These are phyloP conservation scores for Morpho achilles DNA, from an alignment of 2,888 invertebrate genomes.

Conservation along the genomic window DNA sequence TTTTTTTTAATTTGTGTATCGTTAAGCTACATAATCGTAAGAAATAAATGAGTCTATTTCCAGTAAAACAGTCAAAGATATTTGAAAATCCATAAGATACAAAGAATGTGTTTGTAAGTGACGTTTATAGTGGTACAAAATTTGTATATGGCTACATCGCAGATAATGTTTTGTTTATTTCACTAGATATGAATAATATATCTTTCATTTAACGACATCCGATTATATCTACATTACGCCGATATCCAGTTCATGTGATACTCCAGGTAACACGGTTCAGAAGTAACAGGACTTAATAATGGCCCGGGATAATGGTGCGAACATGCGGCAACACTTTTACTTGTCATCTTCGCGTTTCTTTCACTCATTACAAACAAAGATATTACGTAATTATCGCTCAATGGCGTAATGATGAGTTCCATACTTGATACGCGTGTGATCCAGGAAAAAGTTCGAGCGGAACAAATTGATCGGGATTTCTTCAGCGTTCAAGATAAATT, in stretches of 20 bases:
- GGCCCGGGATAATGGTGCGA: slow-evolving; percentile 60
- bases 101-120: no score
- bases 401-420: slow-evolving; percentile 20
- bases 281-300: slow-evolving; percentile 66
- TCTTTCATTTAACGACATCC: slow-evolving; percentile 6
- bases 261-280: slow-evolving; percentile 27
- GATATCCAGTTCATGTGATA: slow-evolving; percentile 22
- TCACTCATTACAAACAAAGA: slow-evolving; percentile 30
- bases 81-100: no score
- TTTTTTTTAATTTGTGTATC: no score
- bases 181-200: background rate
- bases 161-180: slow-evolving; percentile 1
- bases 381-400: slow-evolving; percentile 30
- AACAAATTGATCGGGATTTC: slow-evolving; percentile 13
- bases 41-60: no score
- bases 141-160: no score
- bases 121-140: no score
- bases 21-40: no score
- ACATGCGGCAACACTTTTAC: slow-evolving; percentile 60
- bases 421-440: slow-evolving; percentile 17
- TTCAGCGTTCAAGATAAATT: background rate
- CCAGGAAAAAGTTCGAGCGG: slow-evolving; percentile 19
- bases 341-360: slow-evolving; percentile 35
- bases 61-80: no score
- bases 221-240: slow-evolving; percentile 13